phyloP scores from a whole-genome alignment of 2,113 vertebrate genomes.

The Myodes glareolus region DNA sequence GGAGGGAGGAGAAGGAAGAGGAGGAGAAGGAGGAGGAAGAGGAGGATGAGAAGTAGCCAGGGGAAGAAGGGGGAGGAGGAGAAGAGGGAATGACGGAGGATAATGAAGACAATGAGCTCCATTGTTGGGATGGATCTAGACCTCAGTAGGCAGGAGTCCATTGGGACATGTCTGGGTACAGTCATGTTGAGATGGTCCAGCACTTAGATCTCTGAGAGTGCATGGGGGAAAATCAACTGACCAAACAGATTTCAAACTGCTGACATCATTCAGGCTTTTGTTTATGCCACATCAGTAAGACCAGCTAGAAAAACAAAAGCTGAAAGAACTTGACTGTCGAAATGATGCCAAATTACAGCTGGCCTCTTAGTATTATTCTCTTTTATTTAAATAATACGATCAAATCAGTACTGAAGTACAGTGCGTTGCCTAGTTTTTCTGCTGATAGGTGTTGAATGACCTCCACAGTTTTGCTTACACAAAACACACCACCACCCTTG shows the following conservation, averaged over 20 bases:
- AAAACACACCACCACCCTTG: background rate
- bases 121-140: background rate
- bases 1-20: background rate
- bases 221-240: slow-evolving; percentile 43
- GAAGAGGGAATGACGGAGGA: background rate
- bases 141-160: background rate
- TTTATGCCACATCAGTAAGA: slow-evolving; percentile 59
- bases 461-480: slow-evolving; percentile 16
- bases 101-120: background rate
- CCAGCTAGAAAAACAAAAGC: slow-evolving; percentile 60
- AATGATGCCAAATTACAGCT: slow-evolving; percentile 32
- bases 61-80: too few species aligned
- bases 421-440: slow-evolving; percentile 32
- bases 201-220: slow-evolving; percentile 30
- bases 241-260: slow-evolving; percentile 57
- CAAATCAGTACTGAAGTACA: slow-evolving; percentile 2
- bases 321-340: slow-evolving; percentile 8
- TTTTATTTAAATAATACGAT: slow-evolving; percentile 4
- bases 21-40: too few species aligned
- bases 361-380: background rate
- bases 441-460: slow-evolving; percentile 9
- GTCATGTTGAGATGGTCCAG: background rate
- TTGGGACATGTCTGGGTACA: background rate
- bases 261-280: slow-evolving; percentile 52
- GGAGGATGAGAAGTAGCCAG: background rate